Conservation (phyloP, 1,140 invertebrate genomes). For the Drosophila punjabiensis region DNA sequence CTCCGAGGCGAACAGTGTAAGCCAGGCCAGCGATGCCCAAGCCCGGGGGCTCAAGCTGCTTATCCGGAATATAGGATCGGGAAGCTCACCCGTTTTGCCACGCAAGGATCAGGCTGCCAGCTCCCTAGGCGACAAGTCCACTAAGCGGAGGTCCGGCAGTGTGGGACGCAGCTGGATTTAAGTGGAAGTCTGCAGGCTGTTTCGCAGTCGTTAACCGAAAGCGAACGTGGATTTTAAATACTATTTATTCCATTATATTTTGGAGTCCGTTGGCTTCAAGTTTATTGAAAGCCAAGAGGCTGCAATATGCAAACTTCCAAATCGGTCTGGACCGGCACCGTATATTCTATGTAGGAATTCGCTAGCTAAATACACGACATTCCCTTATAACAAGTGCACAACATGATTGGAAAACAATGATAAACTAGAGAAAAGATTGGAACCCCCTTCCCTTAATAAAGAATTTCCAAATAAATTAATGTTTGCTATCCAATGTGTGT, state of each 20-base stretch:
- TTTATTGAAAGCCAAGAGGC: background rate
- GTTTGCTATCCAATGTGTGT: slow-evolving; percentile 47
- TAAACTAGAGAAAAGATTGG: background rate
- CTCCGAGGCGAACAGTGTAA: slow-evolving; percentile 87
- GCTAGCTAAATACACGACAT: background rate
- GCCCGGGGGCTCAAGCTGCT: slow-evolving; percentile 91
- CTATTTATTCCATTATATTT: background rate
- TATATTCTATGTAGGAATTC: background rate
- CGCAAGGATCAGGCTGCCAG: slow-evolving; percentile 86
- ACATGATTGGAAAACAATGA: background rate
- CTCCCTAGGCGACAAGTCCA: slow-evolving; percentile 46
- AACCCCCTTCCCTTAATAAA: background rate
- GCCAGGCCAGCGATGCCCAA: slow-evolving; percentile 86
- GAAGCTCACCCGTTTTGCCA: slow-evolving; percentile 92
- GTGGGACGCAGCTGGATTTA: slow-evolving; percentile 84
- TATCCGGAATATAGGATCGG: slow-evolving; percentile 91
- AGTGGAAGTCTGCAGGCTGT: background rate
- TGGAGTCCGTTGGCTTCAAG: background rate
- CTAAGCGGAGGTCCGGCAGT: slow-evolving; percentile 79
- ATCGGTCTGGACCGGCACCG: background rate
- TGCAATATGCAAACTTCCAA: background rate
- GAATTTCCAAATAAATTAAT: slow-evolving; percentile 14
- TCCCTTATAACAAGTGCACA: background rate
- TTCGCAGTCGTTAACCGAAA: background rate
- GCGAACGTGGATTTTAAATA: background rate